Conservation (phyloP, 2,113 vertebrate genomes). For the Camelus dromedarius region DNA sequence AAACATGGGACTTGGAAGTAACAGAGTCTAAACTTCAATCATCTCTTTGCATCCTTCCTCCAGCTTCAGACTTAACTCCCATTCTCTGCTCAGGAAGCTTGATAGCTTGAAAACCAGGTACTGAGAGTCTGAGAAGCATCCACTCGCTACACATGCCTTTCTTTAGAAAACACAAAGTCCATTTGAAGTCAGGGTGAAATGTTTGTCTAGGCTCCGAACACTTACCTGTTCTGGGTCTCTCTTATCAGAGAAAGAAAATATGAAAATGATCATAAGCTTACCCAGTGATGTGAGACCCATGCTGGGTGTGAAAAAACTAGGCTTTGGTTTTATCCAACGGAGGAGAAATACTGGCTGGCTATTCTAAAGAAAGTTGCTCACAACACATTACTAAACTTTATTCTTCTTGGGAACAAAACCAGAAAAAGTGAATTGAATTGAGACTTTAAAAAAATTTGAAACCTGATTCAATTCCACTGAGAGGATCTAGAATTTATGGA, state of each 20-base stretch:
- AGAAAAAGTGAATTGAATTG: constrained; percentile 27
- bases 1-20: background rate
- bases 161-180: constrained; percentile 30
- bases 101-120: background rate
- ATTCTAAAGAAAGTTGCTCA: background rate
- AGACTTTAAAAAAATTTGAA: background rate
- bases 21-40: background rate
- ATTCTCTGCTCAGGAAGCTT: background rate
- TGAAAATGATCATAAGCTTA: background rate
- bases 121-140: background rate
- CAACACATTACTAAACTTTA: background rate
- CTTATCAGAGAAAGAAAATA: constrained; percentile 35
- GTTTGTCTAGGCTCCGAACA: background rate
- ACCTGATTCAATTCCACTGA: background rate
- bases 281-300: background rate
- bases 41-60: background rate
- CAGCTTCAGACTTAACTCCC: background rate
- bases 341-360: background rate
- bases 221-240: background rate
- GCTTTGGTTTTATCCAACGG: background rate
- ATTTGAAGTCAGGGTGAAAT: background rate
- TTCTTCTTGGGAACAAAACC: constrained; percentile 52
- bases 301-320: background rate
- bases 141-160: background rate
- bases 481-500: background rate